phyloP scores from a whole-genome alignment of 2,113 vertebrate genomes.

The Crocuta crocuta region DNA sequence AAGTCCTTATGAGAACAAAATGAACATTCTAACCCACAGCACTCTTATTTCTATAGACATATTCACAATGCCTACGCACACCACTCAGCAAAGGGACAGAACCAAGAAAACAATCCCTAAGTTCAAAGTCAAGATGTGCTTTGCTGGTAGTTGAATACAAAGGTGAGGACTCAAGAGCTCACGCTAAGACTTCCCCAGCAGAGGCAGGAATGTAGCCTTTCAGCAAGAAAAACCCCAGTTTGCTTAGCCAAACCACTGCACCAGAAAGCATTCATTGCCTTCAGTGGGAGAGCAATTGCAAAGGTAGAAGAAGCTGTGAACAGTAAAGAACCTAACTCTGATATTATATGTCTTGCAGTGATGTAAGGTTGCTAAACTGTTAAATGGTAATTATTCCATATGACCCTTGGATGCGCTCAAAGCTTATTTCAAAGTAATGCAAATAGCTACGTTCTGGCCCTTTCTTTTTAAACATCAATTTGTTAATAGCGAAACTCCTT shows the following conservation, averaged over 20 bases:
- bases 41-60: background rate
- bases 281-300: background rate
- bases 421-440: background rate
- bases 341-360: background rate
- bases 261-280: background rate
- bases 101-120: background rate
- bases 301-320: background rate
- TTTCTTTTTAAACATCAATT: background rate
- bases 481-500: background rate
- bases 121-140: background rate
- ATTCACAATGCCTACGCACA: accelerated
- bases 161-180: background rate
- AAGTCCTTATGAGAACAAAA: background rate
- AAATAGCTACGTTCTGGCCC: background rate
- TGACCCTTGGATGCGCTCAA: background rate
- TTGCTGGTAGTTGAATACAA: background rate
- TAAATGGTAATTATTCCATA: background rate
- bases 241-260: background rate
- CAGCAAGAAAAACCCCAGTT: background rate
- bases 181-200: background rate
- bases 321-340: background rate
- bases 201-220: background rate
- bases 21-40: background rate
- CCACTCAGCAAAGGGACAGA: background rate
- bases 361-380: background rate